Evolutionary conservation across 2,113 vertebrate genomes (phyloP).

Genomic region (Psettodes erumei): DNA sequence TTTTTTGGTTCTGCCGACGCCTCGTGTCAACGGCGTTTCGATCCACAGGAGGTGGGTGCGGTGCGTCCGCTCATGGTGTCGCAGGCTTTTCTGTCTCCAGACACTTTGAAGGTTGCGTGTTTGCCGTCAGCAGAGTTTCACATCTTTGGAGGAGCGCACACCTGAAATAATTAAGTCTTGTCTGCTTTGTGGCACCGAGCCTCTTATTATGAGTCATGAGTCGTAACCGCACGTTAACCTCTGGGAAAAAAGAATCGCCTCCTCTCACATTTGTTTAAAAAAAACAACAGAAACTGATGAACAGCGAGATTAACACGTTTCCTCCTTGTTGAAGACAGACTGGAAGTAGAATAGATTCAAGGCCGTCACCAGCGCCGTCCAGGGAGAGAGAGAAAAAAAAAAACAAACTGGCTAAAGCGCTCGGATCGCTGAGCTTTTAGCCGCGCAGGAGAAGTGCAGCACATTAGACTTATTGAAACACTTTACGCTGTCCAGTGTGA

Average conservation of each 20-base stretch:
- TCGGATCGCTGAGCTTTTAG: conserved; percentile 16
- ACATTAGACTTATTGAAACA: conserved; percentile 25
- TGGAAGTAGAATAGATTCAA: not conserved
- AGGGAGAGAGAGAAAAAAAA: no score
- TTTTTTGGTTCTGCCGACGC: conserved; percentile 28
- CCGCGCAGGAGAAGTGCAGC: not conserved
- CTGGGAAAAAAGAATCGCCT: not conserved
- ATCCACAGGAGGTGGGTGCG: not conserved
- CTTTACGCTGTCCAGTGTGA: conserved; percentile 9
- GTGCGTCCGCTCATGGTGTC: not conserved
- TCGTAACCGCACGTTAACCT: not conserved
- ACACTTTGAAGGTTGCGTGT: not conserved
- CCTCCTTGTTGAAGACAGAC: not conserved
- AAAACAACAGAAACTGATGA: not conserved
- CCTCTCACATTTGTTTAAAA: not conserved
- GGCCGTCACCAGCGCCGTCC: not conserved
- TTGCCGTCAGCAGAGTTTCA: not conserved
- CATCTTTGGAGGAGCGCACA: not conserved
- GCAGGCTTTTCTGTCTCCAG: not conserved
- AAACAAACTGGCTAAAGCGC: not conserved
- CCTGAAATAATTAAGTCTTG: not conserved
- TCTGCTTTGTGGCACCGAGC: not conserved
- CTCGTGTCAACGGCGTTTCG: conserved; percentile 25
- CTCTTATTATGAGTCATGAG: not conserved
- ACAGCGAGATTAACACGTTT: not conserved